Percentiles rank a stretch among this genome's conserved stretches.
Evolutionary conservation across 2,797 vertebrate genomes (phyloP).

Genomic region (Platyrinchus mystaceus): DNA sequence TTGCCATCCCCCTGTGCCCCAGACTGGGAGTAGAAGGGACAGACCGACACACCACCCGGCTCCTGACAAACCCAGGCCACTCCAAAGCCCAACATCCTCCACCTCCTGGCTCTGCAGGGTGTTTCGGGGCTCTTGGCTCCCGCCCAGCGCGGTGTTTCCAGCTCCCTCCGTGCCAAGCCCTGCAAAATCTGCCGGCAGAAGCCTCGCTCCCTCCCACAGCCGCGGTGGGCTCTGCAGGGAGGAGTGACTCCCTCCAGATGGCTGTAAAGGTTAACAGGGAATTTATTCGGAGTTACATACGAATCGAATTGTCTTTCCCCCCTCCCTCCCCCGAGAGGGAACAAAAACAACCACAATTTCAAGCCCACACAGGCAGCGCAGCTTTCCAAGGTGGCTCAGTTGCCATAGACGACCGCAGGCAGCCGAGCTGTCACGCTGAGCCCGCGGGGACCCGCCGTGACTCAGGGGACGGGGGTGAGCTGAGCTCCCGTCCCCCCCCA

Average conservation of each 20-base stretch:
- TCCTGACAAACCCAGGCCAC: neutral
- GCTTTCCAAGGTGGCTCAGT: conserved; percentile 60
- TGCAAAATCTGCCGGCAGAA: conserved; percentile 1
- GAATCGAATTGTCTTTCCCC: conserved; percentile 56
- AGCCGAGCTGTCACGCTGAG: conserved; percentile 18
- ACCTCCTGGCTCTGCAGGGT: accelerated
- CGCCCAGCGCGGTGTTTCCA: neutral
- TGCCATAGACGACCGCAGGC: conserved; percentile 69
- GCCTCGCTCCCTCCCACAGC: conserved; percentile 13
- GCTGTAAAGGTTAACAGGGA: conserved; percentile 74
- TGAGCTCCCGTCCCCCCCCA: neutral
- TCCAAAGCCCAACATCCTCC: neutral
- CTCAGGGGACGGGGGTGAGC: neutral
- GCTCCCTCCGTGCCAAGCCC: neutral
- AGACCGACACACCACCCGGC: neutral
- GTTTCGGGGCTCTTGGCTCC: neutral
- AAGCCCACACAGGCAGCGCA: conserved; percentile 60
- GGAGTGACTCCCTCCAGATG: conserved; percentile 59
- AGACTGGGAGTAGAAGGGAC: neutral
- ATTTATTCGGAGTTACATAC: conserved; percentile 66
- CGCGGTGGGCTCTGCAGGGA: neutral
- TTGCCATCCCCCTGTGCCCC: neutral
- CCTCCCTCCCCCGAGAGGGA: neutral
- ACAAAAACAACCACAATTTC: conserved; percentile 67
- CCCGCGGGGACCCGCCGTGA: neutral